Percentiles rank a stretch among this genome's conserved stretches.
phyloP scores from a whole-genome alignment of 2,113 vertebrate genomes.

The Toxotes jaculatrix region DNA sequence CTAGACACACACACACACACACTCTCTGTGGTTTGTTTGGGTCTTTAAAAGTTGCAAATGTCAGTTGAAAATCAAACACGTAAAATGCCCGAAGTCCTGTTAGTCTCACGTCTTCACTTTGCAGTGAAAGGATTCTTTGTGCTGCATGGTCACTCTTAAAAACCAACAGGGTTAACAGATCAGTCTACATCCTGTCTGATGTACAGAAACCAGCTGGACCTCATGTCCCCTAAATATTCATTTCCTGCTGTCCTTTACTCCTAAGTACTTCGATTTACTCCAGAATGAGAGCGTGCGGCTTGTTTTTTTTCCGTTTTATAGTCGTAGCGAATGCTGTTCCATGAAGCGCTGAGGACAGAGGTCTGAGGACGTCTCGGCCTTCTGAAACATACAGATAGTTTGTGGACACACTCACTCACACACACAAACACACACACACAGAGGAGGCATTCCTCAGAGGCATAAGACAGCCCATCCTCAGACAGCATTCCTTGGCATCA shows the following conservation, averaged over 20 bases:
- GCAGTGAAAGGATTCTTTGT: not conserved
- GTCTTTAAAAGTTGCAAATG: not conserved
- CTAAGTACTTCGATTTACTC: not conserved
- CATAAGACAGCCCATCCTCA: constrained; percentile 72
- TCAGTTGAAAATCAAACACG: not conserved
- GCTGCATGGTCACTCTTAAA: not conserved
- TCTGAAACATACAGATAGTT: constrained; percentile 33
- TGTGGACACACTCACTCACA: constrained; percentile 7
- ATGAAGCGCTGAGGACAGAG: not conserved
- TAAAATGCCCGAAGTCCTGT: too few species aligned
- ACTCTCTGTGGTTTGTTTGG: not conserved
- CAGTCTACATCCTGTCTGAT: constrained; percentile 11
- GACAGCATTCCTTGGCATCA: constrained; percentile 80
- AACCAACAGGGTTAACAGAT: not conserved
- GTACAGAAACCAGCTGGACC: not conserved
- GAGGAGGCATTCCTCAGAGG: constrained; percentile 69
- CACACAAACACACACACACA: constrained; percentile 26
- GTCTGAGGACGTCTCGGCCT: not conserved
- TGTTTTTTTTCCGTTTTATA: not conserved
- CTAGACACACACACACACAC: not conserved
- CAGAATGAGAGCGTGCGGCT: not conserved
- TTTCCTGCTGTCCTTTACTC: constrained; percentile 16
- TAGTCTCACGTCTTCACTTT: not conserved
- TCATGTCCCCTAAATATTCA: not conserved
- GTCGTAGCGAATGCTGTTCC: not conserved